phyloP scores from a whole-genome alignment of 2,113 vertebrate species.

The Osmerus eperlanus region DNA sequence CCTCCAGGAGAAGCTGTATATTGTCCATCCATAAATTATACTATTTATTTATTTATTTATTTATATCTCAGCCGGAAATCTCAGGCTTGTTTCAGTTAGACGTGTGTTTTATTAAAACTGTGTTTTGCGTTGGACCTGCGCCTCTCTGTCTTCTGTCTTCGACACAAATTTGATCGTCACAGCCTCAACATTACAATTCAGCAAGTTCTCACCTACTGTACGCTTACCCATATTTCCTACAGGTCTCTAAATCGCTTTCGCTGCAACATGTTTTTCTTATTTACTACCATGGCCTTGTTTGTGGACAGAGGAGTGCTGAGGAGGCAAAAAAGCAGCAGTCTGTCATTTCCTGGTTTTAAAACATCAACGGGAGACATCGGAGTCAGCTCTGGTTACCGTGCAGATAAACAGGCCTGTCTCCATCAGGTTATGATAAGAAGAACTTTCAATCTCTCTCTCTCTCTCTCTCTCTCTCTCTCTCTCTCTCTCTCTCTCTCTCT shows the following conservation, averaged over 20 bases:
- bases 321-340: neutral
- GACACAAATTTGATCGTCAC: no score
- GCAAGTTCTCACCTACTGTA: no score
- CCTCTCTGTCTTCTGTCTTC: no score
- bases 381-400: conserved; percentile 2
- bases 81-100: neutral
- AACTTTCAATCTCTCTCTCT: conserved; percentile 4
- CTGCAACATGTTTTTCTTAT: neutral
- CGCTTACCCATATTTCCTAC: neutral
- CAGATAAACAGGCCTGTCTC: conserved; percentile 13
- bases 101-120: neutral
- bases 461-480: neutral
- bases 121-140: no score
- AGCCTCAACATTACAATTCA: no score
- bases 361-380: neutral
- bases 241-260: neutral
- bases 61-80: neutral
- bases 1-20: neutral
- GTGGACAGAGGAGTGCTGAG: neutral
- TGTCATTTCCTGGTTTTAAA: neutral
- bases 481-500: conserved; percentile 2
- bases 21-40: conserved; percentile 2
- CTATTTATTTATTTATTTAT: neutral
- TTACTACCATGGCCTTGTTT: neutral
- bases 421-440: neutral